These are phyloP conservation scores for Petrocephalus microphthalmus DNA, from an alignment of 2,113 vertebrate species.

Conservation along the genomic window DNA sequence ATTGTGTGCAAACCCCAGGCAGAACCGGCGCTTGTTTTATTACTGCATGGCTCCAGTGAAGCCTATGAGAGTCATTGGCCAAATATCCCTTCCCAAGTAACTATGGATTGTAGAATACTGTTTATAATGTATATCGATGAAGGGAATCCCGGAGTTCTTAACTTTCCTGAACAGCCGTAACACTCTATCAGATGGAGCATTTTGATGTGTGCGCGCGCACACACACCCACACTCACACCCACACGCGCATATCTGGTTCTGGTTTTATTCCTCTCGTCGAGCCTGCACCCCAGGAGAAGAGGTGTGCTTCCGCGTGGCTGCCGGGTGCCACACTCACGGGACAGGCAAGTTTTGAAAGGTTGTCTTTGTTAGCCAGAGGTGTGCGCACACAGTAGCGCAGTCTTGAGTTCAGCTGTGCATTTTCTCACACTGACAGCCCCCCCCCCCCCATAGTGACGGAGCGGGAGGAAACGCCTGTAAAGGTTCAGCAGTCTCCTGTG, in stretches of 20 bases:
- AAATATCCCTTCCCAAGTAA: neutral
- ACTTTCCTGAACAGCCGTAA: neutral
- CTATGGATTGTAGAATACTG: neutral
- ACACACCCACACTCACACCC: no score
- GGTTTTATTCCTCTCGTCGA: no score
- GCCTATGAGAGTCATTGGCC: neutral
- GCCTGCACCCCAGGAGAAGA: neutral
- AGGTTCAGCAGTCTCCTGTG: neutral
- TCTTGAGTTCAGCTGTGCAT: conserved; percentile 52
- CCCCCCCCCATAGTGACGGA: conserved; percentile 45
- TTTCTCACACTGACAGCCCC: conserved; percentile 50
- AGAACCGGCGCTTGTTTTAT: neutral
- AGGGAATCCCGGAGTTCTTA: neutral
- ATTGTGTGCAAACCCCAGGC: neutral
- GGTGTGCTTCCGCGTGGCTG: neutral
- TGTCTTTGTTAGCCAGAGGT: conserved; percentile 57
- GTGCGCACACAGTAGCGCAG: conserved; percentile 54
- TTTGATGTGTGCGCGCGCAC: neutral
- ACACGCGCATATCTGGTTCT: neutral
- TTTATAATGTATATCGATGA: neutral
- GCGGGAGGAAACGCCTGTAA: conserved; percentile 32
- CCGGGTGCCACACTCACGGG: neutral
- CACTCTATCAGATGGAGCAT: neutral
- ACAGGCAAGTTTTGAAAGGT: conserved; percentile 49
- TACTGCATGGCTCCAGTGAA: neutral